These are phyloP conservation scores for Dryobates pubescens DNA, from an alignment of 2,797 vertebrate species.

Conservation along the genomic window DNA sequence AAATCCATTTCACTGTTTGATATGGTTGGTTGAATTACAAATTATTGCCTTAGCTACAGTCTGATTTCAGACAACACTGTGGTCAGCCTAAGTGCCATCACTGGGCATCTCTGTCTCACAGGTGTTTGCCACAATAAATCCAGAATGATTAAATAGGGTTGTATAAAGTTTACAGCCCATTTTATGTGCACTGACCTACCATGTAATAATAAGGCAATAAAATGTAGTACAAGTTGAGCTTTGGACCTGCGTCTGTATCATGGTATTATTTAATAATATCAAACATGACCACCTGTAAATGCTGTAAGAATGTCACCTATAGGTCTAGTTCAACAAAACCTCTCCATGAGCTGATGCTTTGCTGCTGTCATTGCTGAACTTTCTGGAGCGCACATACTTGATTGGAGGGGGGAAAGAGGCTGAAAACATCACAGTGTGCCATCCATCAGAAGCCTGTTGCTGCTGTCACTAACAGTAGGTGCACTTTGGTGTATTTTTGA, in stretches of 20 bases:
- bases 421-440: neutral
- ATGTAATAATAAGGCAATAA: constrained; percentile 16
- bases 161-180: constrained; percentile 54
- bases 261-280: neutral
- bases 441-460: neutral
- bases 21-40: constrained; percentile 71
- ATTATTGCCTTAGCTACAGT: constrained; percentile 59
- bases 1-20: constrained; percentile 71
- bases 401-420: neutral
- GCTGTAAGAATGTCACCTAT: neutral
- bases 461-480: too few relatives aligned
- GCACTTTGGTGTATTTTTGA: too few relatives aligned
- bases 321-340: neutral
- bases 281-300: neutral
- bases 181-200: constrained; percentile 14
- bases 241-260: neutral
- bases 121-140: constrained; percentile 26
- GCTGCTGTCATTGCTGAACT: neutral
- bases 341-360: neutral
- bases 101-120: neutral
- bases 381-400: neutral
- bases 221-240: neutral
- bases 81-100: neutral
- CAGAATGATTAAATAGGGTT: constrained; percentile 50
- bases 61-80: constrained; percentile 42